Evolutionary conservation across 2,797 vertebrate species (phyloP).

Genomic region (Paedocypris micromegethes): DNA sequence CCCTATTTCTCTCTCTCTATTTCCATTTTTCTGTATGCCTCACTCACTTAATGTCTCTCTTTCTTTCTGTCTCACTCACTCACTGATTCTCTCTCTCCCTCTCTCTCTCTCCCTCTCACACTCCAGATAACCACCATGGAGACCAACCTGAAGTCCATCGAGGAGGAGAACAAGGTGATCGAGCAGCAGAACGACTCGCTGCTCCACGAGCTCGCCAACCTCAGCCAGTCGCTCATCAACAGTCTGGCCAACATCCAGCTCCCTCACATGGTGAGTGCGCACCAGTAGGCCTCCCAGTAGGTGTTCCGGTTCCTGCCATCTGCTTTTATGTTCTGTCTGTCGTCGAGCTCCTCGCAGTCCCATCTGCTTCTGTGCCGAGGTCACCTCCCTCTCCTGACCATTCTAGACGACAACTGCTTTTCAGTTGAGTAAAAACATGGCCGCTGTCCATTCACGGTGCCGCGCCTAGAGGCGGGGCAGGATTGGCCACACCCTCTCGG

Average conservation of each 20-base stretch:
- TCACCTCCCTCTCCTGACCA: slow-evolving; percentile 55
- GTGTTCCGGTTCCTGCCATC: slow-evolving; percentile 54
- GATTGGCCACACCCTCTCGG: slow-evolving; percentile 56
- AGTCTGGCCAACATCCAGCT: slow-evolving; percentile 98
- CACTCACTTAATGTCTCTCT: no score
- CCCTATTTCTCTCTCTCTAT: no score
- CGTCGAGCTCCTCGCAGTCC: slow-evolving; percentile 60
- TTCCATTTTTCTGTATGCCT: no score
- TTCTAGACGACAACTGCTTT: slow-evolving; percentile 45
- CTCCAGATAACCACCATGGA: slow-evolving; percentile 96
- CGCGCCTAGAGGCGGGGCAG: slow-evolving; percentile 51
- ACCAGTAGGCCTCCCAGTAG: slow-evolving; percentile 7
- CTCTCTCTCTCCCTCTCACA: background rate
- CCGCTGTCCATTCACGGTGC: slow-evolving; percentile 43
- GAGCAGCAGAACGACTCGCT: slow-evolving; percentile 98
- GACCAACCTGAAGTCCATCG: slow-evolving; percentile 95
- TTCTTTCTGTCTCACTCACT: background rate
- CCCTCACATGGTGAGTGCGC: slow-evolving; percentile 89
- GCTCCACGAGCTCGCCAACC: slow-evolving; percentile 93
- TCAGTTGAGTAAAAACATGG: slow-evolving; percentile 56
- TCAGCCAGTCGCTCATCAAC: slow-evolving; percentile 98
- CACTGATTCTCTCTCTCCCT: background rate
- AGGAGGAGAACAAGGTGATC: slow-evolving; percentile 97
- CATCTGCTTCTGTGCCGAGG: slow-evolving; percentile 61
- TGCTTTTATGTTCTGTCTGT: slow-evolving; percentile 64